Evolutionary conservation across 2,797 vertebrate species (phyloP).

Genomic region (Falco columbarius): DNA sequence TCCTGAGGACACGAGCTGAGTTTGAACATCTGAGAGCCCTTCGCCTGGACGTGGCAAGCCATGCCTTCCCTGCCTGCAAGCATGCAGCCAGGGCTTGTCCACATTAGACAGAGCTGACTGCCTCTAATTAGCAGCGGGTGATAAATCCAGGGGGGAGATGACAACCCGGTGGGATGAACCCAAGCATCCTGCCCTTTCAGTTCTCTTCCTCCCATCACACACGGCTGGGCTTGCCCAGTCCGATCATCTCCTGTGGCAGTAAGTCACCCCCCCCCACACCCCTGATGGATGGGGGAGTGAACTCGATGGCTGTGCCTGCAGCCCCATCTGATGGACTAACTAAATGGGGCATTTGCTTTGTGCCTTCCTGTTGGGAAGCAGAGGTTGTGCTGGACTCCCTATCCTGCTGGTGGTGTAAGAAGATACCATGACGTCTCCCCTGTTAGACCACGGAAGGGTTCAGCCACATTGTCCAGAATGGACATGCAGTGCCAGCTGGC

Average conservation of each 20-base stretch:
- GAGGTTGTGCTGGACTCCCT: neutral
- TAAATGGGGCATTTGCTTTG: accelerated
- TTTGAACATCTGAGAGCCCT: neutral
- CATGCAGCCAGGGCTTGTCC: neutral
- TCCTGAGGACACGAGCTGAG: constrained; percentile 3
- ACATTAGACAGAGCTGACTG: constrained; percentile 18
- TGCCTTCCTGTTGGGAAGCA: neutral
- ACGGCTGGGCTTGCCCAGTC: neutral
- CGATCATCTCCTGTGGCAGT: neutral
- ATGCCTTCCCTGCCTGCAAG: neutral
- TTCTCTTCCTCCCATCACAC: neutral
- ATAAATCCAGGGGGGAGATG: constrained; percentile 42
- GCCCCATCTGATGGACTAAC: neutral
- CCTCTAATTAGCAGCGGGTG: constrained; percentile 6
- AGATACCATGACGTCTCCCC: neutral
- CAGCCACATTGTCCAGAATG: accelerated
- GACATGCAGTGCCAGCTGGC: neutral
- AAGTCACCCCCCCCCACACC: neutral
- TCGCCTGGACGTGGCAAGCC: neutral
- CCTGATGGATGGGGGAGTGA: neutral
- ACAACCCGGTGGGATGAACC: neutral
- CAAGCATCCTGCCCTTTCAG: neutral
- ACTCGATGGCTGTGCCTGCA: neutral
- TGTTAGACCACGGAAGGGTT: neutral
- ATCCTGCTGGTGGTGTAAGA: neutral